Percentiles rank a stretch among this genome's conserved stretches.
Conservation (phyloP, 1,140 invertebrate species). For the Thereuonema tuberculata region DNA sequence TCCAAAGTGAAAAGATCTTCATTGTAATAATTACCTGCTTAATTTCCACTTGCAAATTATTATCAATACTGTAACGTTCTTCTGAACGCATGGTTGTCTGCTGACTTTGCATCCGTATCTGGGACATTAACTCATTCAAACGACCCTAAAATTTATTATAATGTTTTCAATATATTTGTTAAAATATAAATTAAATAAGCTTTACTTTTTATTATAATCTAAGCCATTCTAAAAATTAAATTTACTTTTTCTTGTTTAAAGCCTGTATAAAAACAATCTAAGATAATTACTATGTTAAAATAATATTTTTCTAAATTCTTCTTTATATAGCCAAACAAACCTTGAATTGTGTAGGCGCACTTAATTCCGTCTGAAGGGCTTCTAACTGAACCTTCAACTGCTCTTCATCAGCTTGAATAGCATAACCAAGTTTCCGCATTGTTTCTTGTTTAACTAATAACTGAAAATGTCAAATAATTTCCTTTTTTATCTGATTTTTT, state of each 20-base stretch:
- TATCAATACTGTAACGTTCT: constrained; percentile 45
- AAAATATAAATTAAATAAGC: no score
- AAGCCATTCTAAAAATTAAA: no score
- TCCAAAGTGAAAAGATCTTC: no score
- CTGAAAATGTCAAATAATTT: no score
- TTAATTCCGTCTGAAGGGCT: constrained; percentile 66
- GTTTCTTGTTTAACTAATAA: constrained; percentile 77
- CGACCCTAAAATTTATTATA: constrained; percentile 47
- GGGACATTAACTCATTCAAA: constrained; percentile 76
- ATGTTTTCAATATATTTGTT: no score
- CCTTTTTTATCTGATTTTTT: no score
- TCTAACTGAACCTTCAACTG: constrained; percentile 66
- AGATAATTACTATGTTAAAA: no score
- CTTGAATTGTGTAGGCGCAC: constrained; percentile 82
- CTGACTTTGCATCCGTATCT: constrained; percentile 62
- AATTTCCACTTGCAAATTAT: constrained; percentile 44
- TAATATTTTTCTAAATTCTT: no score
- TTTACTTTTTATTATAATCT: no score
- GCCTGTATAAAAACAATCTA: no score
- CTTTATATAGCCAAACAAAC: no score
- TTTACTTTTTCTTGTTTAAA: no score
- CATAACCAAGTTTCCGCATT: constrained; percentile 64
- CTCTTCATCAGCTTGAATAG: constrained; percentile 79
- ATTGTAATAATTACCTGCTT: constrained; percentile 41
- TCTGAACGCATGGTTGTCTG: constrained; percentile 31